A percentile compares a stretch with the other conserved stretches of the same genome.
These are phyloP conservation scores for Anolis apletophallus DNA, from an alignment of 2,797 vertebrate species.

Conservation along the genomic window DNA sequence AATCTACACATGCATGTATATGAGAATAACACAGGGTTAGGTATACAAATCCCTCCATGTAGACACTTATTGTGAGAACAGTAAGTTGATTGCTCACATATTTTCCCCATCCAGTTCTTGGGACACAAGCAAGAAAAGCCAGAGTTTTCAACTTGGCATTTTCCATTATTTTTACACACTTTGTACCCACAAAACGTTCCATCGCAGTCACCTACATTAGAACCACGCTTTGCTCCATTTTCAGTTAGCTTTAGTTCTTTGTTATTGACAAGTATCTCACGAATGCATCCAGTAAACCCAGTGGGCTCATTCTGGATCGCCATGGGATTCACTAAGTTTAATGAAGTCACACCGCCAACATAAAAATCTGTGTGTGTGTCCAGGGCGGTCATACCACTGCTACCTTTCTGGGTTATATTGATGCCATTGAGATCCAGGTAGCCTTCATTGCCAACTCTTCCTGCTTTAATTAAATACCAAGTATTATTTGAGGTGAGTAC, in stretches of 20 bases:
- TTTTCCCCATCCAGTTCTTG: conserved; percentile 78
- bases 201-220: conserved; percentile 88
- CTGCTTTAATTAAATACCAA: conserved; percentile 84
- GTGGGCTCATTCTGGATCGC: conserved; percentile 79
- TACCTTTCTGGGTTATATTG: conserved; percentile 70
- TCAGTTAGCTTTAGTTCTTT: conserved; percentile 83
- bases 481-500: conserved; percentile 72
- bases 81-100: conserved; percentile 79
- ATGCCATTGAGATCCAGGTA: conserved; percentile 83
- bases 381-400: conserved; percentile 79
- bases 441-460: conserved; percentile 80
- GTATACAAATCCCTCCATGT: conserved; percentile 78
- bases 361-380: conserved; percentile 84
- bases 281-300: conserved; percentile 85
- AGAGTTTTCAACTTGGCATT: conserved; percentile 69
- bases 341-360: conserved; percentile 83
- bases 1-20: conserved; percentile 84
- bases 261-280: conserved; percentile 82
- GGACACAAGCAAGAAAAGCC: conserved; percentile 82
- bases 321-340: conserved; percentile 77
- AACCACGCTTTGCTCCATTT: conserved; percentile 78
- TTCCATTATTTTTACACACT: conserved; percentile 84
- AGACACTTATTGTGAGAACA: conserved; percentile 81
- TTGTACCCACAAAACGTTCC: conserved; percentile 86
- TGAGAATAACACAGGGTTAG: conserved; percentile 62